Evolutionary conservation across 1,140 invertebrate species (phyloP).

Genomic region (Sipha flava): DNA sequence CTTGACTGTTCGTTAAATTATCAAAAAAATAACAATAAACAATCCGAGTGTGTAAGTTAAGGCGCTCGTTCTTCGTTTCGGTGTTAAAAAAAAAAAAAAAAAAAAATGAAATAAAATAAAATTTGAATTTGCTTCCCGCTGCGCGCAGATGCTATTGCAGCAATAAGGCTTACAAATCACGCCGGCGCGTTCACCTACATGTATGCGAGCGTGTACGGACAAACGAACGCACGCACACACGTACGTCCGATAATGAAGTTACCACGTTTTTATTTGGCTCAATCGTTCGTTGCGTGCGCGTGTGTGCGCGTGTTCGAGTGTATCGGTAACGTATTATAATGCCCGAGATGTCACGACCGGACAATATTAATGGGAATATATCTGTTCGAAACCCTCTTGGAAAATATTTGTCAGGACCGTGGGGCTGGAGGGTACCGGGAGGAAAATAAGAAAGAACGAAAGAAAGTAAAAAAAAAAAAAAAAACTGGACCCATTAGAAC

Average conservation of each 20-base stretch:
- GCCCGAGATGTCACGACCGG: slow-evolving; percentile 17
- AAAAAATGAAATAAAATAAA: not conserved
- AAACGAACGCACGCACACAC: no score
- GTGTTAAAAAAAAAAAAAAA: not conserved
- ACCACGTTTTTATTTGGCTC: slow-evolving; percentile 27
- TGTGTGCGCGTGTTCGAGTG: not conserved
- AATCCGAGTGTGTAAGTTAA: not conserved
- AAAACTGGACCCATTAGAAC: slow-evolving; percentile 25
- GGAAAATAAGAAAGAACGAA: not conserved
- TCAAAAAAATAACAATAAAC: slow-evolving; percentile 30
- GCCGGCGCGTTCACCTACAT: not conserved
- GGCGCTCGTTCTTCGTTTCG: not conserved
- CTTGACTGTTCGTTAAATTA: slow-evolving; percentile 29
- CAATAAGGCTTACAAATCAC: slow-evolving; percentile 17
- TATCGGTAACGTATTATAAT: not conserved
- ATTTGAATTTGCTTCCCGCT: slow-evolving; percentile 27
- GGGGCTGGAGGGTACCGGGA: not conserved
- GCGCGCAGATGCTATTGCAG: not conserved
- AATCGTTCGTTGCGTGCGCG: not conserved
- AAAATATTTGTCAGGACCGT: slow-evolving; percentile 1
- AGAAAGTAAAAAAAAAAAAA: not conserved
- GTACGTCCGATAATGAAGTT: slow-evolving; percentile 9
- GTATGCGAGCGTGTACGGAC: not conserved
- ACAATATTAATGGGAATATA: slow-evolving; percentile 27
- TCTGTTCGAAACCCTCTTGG: not conserved